These are phyloP conservation scores for Drosophila anceps DNA, from an alignment of 2,888 invertebrate species.

Conservation along the genomic window DNA sequence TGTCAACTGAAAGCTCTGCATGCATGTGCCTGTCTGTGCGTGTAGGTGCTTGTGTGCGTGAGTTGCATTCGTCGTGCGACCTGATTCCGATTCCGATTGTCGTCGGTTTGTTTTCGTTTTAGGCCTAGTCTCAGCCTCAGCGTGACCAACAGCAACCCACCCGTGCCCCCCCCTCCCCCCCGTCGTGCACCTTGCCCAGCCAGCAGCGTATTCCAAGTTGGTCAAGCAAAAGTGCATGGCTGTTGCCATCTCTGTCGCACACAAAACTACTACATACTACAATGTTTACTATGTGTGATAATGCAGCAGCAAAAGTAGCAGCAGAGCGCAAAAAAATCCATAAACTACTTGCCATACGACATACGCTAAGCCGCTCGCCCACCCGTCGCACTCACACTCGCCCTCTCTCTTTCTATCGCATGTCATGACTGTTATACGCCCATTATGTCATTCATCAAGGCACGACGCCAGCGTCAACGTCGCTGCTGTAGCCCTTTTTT, in stretches of 20 bases:
- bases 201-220: constrained; percentile 31
- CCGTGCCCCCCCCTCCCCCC: no score
- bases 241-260: constrained; percentile 44
- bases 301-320: constrained; percentile 22
- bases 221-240: constrained; percentile 42
- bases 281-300: constrained; percentile 76
- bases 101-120: constrained; percentile 52
- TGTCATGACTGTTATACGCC: constrained; percentile 54
- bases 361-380: neutral
- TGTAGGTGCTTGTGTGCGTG: constrained; percentile 13
- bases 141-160: neutral
- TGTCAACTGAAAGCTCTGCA: constrained; percentile 53
- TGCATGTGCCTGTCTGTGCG: constrained; percentile 7
- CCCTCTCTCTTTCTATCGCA: constrained; percentile 11
- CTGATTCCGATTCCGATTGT: constrained; percentile 64
- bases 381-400: no score
- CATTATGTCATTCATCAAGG: constrained; percentile 76
- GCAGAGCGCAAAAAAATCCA: constrained; percentile 60
- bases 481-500: constrained; percentile 33
- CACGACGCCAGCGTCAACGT: constrained; percentile 32
- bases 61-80: constrained; percentile 63
- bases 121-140: constrained; percentile 41
- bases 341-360: constrained; percentile 67
- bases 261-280: constrained; percentile 70
- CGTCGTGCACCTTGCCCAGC: neutral